Evolutionary conservation across 2,888 invertebrate species (phyloP).

Genomic region (Pilophorus perplexus): DNA sequence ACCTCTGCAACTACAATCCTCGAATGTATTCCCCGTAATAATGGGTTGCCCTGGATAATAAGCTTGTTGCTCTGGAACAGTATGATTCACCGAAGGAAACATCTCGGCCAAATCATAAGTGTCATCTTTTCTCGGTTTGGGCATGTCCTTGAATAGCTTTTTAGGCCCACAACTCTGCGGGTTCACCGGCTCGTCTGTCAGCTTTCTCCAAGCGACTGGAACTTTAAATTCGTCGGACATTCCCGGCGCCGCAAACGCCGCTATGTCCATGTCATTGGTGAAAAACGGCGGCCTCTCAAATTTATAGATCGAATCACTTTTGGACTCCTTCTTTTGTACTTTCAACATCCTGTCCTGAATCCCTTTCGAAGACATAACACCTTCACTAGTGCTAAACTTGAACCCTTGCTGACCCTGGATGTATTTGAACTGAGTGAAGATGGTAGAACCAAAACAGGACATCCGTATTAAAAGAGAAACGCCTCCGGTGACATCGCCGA

Average conservation of each 20-base stretch:
- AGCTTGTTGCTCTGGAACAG: background rate
- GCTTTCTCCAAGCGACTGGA: constrained; percentile 24
- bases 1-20: background rate
- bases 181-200: background rate
- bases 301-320: background rate
- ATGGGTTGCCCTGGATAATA: background rate
- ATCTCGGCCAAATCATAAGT: constrained; percentile 8
- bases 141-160: constrained; percentile 10
- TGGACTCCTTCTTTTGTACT: constrained; percentile 24
- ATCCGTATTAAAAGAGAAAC: constrained; percentile 32
- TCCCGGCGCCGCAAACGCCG: background rate
- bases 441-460: constrained; percentile 42
- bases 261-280: background rate
- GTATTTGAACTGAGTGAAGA: constrained; percentile 36
- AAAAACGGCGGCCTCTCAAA: constrained; percentile 4
- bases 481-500: constrained; percentile 36
- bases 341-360: background rate
- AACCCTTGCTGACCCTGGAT: constrained; percentile 26
- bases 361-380: constrained; percentile 1
- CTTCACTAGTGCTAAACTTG: constrained; percentile 22
- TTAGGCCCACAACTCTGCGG: constrained; percentile 19
- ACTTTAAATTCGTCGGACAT: constrained; percentile 1
- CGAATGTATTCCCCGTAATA: constrained; percentile 3
- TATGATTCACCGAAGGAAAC: background rate
- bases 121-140: background rate